Base-by-base conservation (phyloP, 2,888 invertebrate genomes). In the Drosophila atripex region DNA sequence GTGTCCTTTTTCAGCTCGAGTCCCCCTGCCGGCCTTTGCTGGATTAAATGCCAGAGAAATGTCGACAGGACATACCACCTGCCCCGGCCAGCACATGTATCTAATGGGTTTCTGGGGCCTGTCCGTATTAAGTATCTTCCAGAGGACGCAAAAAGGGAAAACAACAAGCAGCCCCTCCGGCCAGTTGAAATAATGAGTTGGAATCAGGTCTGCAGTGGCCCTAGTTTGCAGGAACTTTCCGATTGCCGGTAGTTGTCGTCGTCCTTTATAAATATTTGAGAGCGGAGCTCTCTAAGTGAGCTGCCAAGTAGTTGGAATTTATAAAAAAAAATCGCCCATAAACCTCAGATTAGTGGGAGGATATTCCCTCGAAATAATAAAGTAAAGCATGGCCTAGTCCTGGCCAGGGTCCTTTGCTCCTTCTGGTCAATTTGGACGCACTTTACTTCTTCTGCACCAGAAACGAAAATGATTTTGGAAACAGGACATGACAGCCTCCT, bases 381-480 rank as follows among this genome's bases (percentile, higher is more conserved):
- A 28, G 9, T 28, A 9, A 9, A 28, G 28, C 0, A 28, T 7
- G n/a, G 39, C 16, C 14, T 16, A 16, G 14, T 39, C 28, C 9
- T 28, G 9, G n/a, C n/a, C 35, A 47, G 30, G 38, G 35, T 25
- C 28, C 6, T 39, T 47, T 32, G 45, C 63, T 52, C 16, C 50
- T 57, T 57, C 43, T 52, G 41, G 41, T 53, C 60, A 73, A 49
- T 60, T 78, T 76, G 28, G 60, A 70, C 52, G 56, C 68, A 75
- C 61, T 75, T 77, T 61, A 61, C 47, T 77, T 70, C 66, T 69
- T 64, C 69, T 66, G 78, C 77, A 70, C 73, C 75, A 71, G 45
- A 46, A 63, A 45, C 32, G 16, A 73, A 71, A 64, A 76, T 71
- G 59, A 51, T 59, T 58, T 28, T 47, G 39, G 69, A 60, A 72